phyloP scores from a whole-genome alignment of 2,113 vertebrate species.

The Apaloderma vittatum region DNA sequence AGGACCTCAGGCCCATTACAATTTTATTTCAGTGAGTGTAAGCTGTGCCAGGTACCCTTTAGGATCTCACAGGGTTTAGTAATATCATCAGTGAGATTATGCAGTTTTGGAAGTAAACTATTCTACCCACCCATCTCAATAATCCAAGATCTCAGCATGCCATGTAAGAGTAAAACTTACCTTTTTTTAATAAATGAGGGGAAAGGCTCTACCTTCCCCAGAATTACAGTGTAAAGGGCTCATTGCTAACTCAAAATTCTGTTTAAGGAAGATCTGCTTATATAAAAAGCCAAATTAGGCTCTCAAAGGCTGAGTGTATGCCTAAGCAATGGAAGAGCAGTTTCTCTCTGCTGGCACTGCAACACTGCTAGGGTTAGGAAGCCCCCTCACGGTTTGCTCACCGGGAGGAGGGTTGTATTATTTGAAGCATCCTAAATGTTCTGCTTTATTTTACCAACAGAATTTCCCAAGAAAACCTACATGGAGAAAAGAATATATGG shows the following conservation, averaged over 20 bases:
- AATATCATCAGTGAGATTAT: background rate
- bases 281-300: slow-evolving; percentile 65
- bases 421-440: slow-evolving; percentile 61
- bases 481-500: background rate
- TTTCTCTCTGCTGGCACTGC: slow-evolving; percentile 65
- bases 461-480: slow-evolving; percentile 23
- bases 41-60: background rate
- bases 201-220: background rate
- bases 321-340: slow-evolving; percentile 62
- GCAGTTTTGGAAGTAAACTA: slow-evolving; percentile 1
- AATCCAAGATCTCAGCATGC: slow-evolving; percentile 26
- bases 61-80: background rate
- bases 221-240: slow-evolving; percentile 12
- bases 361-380: slow-evolving; percentile 64
- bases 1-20: background rate
- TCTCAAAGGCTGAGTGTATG: slow-evolving; percentile 55
- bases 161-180: background rate
- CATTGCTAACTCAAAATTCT: slow-evolving; percentile 53
- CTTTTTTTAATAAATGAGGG: background rate
- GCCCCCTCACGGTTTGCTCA: slow-evolving; percentile 66
- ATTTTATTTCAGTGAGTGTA: background rate
- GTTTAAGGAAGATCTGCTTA: slow-evolving; percentile 57
- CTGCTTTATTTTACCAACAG: slow-evolving; percentile 20
- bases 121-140: background rate
- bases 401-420: slow-evolving; percentile 60